Evolutionary conservation across 1,140 invertebrate species (phyloP), one percentile per base, ranked within the genome.

Genomic region (Macrotrachela quadricornifera): DNA sequence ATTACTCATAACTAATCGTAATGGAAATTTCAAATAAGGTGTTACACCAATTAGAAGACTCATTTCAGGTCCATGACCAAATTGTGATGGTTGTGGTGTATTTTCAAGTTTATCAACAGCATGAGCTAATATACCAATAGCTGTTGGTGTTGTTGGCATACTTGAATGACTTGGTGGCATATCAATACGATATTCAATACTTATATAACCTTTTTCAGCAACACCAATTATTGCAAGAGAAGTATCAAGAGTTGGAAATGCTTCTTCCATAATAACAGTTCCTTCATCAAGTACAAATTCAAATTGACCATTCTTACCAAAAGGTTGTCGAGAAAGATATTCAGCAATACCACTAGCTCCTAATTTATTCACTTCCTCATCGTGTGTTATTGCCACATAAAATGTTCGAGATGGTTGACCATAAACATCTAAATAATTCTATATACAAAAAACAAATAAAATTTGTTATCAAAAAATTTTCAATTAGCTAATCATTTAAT

Each of bases 341-440:
- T 46, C 9, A 45, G 49, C 15, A 49, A 52, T 42, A 40, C n/a
- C 41, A 10, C 30, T 51, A n/a, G 47, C 37, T 6, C 46, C 44
- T 40, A 17, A 9, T 21, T 40, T 15, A 12, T 40, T 42, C 61
- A 76, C 75, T 64, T 77, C 76, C 64, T 77, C 76, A 64, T 77
- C 76, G 62, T 77, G 76, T 8, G 76, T 76, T 65, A 76, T 76
- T n/a, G 69, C 74, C 21, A 77, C 59, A 58, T 72, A 76, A 59
- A 77, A 73, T 41, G 70, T 64, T 57, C 76, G 61, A 41, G 62
- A 53, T 6, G 74, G 73, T 56, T 61, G 58, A 50, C 66, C 64
- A 6, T 67, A 68, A 51, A 62, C 63, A 49, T 64, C 56, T 36
- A 53, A 53, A 48, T 45, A 53, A 15, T 30, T 8, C 21, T 30